Conservation (phyloP, 1,140 invertebrate species). For the Pentalonia nigronervosa region DNA sequence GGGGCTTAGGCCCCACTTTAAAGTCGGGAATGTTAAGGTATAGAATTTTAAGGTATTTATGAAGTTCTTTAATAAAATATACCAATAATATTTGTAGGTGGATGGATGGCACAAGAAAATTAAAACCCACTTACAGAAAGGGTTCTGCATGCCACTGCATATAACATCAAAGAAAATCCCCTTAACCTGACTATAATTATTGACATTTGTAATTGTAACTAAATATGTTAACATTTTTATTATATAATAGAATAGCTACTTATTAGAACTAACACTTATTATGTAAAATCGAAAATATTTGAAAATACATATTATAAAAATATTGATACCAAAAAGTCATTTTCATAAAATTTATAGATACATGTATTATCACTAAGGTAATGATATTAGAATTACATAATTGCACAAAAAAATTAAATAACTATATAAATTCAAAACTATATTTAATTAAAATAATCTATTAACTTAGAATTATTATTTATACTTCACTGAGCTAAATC, state of each 20-base stretch:
- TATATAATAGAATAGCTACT: not conserved
- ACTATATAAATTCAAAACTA: not conserved
- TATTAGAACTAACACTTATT: not conserved
- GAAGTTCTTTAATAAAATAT: too few species aligned
- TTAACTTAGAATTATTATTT: not conserved
- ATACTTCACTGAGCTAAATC: not conserved
- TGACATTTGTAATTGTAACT: not conserved
- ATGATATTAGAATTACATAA: too few species aligned
- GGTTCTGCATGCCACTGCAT: not conserved
- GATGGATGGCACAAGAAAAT: too few species aligned
- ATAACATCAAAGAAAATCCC: not conserved
- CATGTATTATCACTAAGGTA: too few species aligned
- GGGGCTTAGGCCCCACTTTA: too few species aligned
- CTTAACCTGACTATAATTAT: not conserved
- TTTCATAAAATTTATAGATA: too few species aligned
- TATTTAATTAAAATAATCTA: not conserved
- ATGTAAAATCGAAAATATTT: not conserved
- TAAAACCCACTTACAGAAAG: too few species aligned
- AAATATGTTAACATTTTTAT: not conserved
- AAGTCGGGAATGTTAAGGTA: too few species aligned
- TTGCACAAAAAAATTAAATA: not conserved
- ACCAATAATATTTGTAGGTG: too few species aligned
- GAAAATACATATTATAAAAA: too few species aligned
- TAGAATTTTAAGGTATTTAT: too few species aligned
- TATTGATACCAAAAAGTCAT: too few species aligned